Percentiles rank a stretch among this genome's conserved stretches.
Evolutionary conservation across 2,113 vertebrate genomes (phyloP).

Genomic region (Neotragus pygmaeus): DNA sequence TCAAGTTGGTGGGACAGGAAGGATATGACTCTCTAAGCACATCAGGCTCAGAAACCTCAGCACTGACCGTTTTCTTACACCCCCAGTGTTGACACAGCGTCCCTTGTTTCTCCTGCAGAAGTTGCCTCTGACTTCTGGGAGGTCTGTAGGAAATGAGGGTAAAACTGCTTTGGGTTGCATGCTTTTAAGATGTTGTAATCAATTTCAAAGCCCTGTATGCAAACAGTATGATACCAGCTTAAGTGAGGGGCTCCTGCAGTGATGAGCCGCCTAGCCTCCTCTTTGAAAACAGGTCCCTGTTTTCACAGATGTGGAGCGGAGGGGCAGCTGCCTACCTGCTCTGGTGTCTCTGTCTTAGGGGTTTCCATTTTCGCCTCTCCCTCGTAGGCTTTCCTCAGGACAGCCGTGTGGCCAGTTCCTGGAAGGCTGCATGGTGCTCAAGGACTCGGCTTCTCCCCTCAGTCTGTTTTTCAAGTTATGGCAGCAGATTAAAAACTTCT

Average conservation of each 20-base stretch:
- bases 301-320: not conserved
- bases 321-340: not conserved
- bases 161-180: not conserved
- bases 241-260: not conserved
- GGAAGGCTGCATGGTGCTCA: not conserved
- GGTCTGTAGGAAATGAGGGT: not conserved
- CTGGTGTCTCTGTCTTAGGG: not conserved
- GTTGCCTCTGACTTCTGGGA: not conserved
- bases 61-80: not conserved
- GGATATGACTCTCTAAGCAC: accelerated
- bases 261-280: not conserved
- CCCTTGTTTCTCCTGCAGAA: not conserved
- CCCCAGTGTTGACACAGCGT: not conserved
- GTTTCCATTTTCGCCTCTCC: constrained; percentile 2
- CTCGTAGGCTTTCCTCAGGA: not conserved
- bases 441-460: not conserved
- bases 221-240: not conserved
- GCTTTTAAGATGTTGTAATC: not conserved
- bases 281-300: not conserved
- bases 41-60: not conserved
- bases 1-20: too few species aligned
- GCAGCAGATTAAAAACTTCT: not conserved
- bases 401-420: not conserved
- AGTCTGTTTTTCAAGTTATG: not conserved
- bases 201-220: not conserved